Evolutionary conservation across 1,140 invertebrate genomes (phyloP).

Genomic region (Lasioglossum albipes): DNA sequence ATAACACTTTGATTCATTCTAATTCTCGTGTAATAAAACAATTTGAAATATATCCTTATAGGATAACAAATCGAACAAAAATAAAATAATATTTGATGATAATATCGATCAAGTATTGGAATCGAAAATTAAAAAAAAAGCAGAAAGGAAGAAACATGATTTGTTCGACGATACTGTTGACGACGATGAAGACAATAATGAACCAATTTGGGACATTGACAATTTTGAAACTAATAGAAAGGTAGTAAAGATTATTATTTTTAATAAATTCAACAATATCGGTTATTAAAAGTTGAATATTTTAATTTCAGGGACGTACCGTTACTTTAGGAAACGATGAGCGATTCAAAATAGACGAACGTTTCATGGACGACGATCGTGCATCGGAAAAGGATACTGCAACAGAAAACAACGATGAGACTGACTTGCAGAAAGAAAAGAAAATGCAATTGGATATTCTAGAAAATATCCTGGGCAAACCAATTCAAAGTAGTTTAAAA

Average conservation of each 20-base stretch:
- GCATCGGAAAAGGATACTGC: conserved; percentile 47
- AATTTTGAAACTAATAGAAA: conserved; percentile 52
- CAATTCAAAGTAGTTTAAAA: conserved; percentile 50
- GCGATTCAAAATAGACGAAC: conserved; percentile 82
- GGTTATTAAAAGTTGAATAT: not conserved
- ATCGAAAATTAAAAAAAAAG: conserved; percentile 42
- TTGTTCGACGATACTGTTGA: conserved; percentile 80
- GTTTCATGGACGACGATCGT: conserved; percentile 79
- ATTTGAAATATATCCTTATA: conserved; percentile 66
- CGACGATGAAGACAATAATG: conserved; percentile 74
- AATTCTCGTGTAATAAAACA: not conserved
- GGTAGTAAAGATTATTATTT: conserved; percentile 35
- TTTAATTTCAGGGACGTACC: conserved; percentile 22
- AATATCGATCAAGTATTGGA: conserved; percentile 62
- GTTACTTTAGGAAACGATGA: conserved; percentile 80
- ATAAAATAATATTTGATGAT: conserved; percentile 83
- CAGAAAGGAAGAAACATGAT: conserved; percentile 59
- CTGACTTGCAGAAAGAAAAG: conserved; percentile 80
- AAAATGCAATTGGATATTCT: conserved; percentile 82
- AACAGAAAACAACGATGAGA: conserved; percentile 63
- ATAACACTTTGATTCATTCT: not conserved
- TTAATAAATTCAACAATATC: not conserved
- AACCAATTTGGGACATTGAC: conserved; percentile 79
- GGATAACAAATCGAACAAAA: conserved; percentile 79
- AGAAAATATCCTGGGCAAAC: conserved; percentile 80